phyloP scores from a whole-genome alignment of 1,140 invertebrate genomes.

The Drosophila littoralis region DNA sequence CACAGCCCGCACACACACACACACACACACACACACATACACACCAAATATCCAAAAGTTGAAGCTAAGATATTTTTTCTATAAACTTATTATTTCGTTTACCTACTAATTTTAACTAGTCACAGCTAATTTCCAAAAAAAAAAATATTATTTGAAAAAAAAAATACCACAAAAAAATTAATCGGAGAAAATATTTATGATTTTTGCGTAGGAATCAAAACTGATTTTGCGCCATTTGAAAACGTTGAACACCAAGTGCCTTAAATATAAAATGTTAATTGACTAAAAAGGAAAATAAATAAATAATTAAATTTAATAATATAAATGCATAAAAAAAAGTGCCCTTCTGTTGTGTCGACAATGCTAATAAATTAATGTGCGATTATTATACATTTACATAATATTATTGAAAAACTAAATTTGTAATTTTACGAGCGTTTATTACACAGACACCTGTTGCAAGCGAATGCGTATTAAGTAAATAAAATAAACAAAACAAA shows the following conservation, averaged over 20 bases:
- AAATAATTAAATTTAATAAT: conserved; percentile 23
- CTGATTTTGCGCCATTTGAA: conserved; percentile 33
- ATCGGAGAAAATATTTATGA: conserved; percentile 18
- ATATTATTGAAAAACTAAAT: conserved; percentile 45
- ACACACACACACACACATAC: conserved; percentile 40
- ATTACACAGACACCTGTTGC: conserved; percentile 79
- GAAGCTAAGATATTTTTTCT: conserved; percentile 52
- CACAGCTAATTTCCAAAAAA: conserved; percentile 81
- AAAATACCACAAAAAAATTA: conserved; percentile 27
- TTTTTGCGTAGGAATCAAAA: not conserved
- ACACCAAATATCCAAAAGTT: conserved; percentile 47
- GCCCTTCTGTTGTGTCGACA: conserved; percentile 54
- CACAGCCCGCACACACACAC: conserved; percentile 35
- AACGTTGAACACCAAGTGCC: conserved; percentile 66
- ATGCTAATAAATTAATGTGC: conserved; percentile 33
- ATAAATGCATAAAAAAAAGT: conserved; percentile 40
- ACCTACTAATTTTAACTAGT: conserved; percentile 82
- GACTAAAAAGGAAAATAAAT: conserved; percentile 36
- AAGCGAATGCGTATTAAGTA: conserved; percentile 73
- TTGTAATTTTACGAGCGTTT: conserved; percentile 62
- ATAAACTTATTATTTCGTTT: conserved; percentile 62
- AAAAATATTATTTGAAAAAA: conserved; percentile 41
- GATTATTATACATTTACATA: conserved; percentile 42
- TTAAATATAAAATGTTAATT: conserved; percentile 68
- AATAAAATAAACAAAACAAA: conserved; percentile 66